Conservation (phyloP, 2,113 vertebrate species). For the Gambusia holbrooki region DNA sequence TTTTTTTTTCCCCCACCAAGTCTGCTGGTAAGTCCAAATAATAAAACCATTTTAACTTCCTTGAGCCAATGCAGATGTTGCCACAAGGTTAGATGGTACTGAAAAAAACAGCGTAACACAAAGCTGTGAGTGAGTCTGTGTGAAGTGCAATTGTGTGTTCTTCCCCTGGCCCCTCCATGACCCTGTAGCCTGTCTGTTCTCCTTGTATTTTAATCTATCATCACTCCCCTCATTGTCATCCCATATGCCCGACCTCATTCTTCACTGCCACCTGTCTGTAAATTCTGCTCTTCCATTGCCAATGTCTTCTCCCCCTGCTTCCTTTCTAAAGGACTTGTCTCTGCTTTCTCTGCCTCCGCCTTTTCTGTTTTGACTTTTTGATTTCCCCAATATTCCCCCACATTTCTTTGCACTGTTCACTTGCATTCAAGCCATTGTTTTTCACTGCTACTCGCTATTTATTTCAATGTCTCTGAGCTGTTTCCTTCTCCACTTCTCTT, state of each 20-base stretch:
- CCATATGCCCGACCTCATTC: constrained; percentile 53
- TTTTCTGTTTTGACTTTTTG: constrained; percentile 7
- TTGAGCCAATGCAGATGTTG: constrained; percentile 31
- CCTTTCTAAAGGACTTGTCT: constrained; percentile 26
- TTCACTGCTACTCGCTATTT: constrained; percentile 35
- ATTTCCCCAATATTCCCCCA: constrained; percentile 6
- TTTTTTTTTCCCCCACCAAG: no score
- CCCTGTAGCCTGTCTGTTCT: constrained; percentile 68
- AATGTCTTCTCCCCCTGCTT: constrained; percentile 1
- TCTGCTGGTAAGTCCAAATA: no score
- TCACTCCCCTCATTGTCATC: constrained; percentile 59
- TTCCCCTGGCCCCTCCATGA: constrained; percentile 58
- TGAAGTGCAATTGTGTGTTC: constrained; percentile 49
- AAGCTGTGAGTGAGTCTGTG: constrained; percentile 38
- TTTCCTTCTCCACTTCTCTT: constrained; percentile 35
- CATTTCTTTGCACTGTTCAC: constrained; percentile 11
- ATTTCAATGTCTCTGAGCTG: constrained; percentile 37
- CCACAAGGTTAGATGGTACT: constrained; percentile 37
- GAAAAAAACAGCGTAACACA: constrained; percentile 21
- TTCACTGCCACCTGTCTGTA: constrained; percentile 52
- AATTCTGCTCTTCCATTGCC: constrained; percentile 26
- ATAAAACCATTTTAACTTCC: constrained; percentile 19
- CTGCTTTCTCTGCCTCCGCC: not conserved
- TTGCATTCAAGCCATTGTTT: constrained; percentile 36
- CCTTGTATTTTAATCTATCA: constrained; percentile 69